Evolutionary conservation across 37 sponge, comb jelly and placozoan genomes (phyloP).

Genomic region (Sycon ciliatum): DNA sequence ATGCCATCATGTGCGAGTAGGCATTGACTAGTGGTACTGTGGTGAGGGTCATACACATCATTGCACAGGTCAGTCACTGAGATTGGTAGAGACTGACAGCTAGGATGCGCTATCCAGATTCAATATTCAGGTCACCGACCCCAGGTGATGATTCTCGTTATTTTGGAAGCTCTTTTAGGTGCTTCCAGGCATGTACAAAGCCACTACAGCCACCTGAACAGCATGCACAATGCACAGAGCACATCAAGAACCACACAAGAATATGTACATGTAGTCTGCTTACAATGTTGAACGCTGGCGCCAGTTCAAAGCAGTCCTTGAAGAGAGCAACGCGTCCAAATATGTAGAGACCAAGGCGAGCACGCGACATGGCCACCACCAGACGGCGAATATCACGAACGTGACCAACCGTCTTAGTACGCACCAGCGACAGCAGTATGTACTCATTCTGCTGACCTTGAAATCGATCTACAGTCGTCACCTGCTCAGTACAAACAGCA

Average conservation of each 20-base stretch:
- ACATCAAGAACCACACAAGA: neutral
- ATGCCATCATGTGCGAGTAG: too few relatives aligned
- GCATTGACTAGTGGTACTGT: too few relatives aligned
- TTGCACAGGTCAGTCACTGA: too few relatives aligned
- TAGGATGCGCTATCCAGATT: too few relatives aligned
- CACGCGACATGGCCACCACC: constrained; percentile 97
- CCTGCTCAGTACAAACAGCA: constrained; percentile 33
- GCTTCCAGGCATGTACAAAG: neutral
- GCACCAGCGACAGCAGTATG: constrained; percentile 93
- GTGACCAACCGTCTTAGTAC: constrained; percentile 86
- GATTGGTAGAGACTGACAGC: too few relatives aligned
- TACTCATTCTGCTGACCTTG: constrained; percentile 99
- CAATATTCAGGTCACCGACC: too few relatives aligned
- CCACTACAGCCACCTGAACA: neutral
- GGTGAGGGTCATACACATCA: too few relatives aligned
- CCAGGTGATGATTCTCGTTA: neutral
- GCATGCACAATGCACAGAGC: neutral
- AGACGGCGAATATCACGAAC: constrained; percentile 89
- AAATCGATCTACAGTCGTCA: constrained; percentile 95
- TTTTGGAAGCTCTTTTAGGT: neutral
- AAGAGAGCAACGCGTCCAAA: constrained; percentile 81
- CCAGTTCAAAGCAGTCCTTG: constrained; percentile 75
- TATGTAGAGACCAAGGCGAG: constrained; percentile 89
- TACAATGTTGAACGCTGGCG: constrained; percentile 88
- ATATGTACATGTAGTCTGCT: neutral